A percentile compares a stretch with the other conserved stretches of the same genome.
phyloP scores from a whole-genome alignment of 2,797 vertebrate species.

The Pipistrellus pipistrellus region DNA sequence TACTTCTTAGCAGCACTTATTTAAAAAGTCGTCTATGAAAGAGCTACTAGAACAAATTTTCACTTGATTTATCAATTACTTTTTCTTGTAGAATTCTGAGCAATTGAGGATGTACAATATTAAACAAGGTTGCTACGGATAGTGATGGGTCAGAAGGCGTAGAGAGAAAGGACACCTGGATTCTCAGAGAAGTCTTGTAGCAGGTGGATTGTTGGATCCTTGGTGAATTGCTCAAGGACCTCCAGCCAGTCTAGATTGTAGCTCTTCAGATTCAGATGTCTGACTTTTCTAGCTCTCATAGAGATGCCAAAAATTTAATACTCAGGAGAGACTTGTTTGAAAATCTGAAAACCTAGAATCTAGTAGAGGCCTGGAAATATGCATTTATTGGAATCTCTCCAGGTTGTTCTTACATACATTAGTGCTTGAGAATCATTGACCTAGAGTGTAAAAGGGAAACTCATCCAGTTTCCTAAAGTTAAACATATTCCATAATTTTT shows the following conservation, averaged over 20 bases:
- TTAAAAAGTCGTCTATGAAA: not conserved
- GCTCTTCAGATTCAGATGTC: not conserved
- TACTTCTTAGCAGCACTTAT: not conserved
- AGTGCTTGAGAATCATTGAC: not conserved
- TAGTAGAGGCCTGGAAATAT: not conserved
- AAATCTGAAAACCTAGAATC: slow-evolving; percentile 28
- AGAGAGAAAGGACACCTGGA: not conserved
- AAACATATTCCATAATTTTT: not conserved
- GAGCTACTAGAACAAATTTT: not conserved
- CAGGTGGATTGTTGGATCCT: not conserved
- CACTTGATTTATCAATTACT: not conserved
- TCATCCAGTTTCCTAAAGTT: not conserved
- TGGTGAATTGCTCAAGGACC: not conserved
- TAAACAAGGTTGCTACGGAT: not conserved
- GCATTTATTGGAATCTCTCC: not conserved
- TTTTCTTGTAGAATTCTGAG: not conserved
- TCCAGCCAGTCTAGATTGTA: not conserved
- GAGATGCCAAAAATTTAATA: not conserved
- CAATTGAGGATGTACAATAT: not conserved
- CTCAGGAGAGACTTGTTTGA: not conserved
- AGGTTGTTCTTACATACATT: not conserved
- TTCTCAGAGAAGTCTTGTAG: not conserved
- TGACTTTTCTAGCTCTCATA: not conserved
- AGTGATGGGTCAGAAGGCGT: not conserved
- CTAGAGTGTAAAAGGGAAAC: not conserved